A percentile compares a stretch with the other conserved stretches of the same genome.
These are phyloP conservation scores for Napeogenes sylphis DNA, from an alignment of 2,888 invertebrate genomes.

Conservation along the genomic window DNA sequence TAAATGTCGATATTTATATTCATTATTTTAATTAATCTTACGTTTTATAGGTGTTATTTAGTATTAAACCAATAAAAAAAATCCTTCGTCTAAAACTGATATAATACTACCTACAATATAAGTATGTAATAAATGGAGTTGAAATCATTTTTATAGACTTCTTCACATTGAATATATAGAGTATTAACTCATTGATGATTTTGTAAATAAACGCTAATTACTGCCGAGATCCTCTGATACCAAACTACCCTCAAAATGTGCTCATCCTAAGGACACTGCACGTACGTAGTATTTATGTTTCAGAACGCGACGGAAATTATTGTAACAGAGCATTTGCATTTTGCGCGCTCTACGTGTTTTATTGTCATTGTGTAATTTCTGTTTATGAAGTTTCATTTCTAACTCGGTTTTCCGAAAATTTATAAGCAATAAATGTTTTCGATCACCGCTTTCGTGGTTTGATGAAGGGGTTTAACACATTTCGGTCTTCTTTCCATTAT, in stretches of 20 bases:
- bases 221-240: too few species aligned
- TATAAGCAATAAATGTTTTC: background rate
- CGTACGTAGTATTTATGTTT: conserved; percentile 31
- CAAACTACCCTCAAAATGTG: background rate
- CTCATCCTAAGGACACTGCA: conserved; percentile 23
- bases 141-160: too few species aligned
- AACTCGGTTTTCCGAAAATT: conserved; percentile 8
- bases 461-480: background rate
- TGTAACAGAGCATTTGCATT: conserved; percentile 43
- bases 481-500: background rate
- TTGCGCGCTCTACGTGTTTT: conserved; percentile 38
- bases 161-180: too few species aligned
- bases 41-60: too few species aligned
- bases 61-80: too few species aligned
- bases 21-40: too few species aligned
- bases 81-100: too few species aligned
- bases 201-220: too few species aligned
- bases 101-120: too few species aligned
- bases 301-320: conserved; percentile 40
- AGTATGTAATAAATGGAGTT: too few species aligned
- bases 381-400: conserved; percentile 29
- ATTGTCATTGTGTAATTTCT: conserved; percentile 37
- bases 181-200: too few species aligned
- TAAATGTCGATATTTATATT: too few species aligned
- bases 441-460: background rate